Conservation (phyloP, 1,140 invertebrate genomes). For the Tenebrio molitor region DNA sequence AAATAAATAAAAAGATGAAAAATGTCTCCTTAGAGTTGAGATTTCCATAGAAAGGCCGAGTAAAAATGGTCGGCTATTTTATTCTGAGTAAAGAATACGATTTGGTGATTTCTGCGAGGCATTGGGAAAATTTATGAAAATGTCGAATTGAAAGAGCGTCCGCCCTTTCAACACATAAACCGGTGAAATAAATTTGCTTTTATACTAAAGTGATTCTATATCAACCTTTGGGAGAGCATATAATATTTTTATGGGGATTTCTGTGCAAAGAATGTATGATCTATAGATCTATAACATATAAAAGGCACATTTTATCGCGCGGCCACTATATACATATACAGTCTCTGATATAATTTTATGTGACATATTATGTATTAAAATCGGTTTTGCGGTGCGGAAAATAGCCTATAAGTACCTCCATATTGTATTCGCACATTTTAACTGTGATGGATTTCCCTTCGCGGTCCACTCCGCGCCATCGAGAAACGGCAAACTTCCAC, state of each 20-base stretch:
- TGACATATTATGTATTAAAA: constrained; percentile 63
- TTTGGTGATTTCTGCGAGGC: constrained; percentile 11
- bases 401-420: constrained; percentile 61
- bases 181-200: constrained; percentile 51
- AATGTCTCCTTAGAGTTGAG: background rate
- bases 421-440: constrained; percentile 57
- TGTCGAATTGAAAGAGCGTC: constrained; percentile 37
- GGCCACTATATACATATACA: constrained; percentile 58
- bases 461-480: constrained; percentile 23
- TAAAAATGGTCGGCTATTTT: background rate
- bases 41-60: background rate
- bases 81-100: background rate
- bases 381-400: constrained; percentile 60
- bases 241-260: constrained; percentile 64
- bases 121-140: constrained; percentile 27
- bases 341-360: constrained; percentile 60
- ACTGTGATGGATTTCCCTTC: constrained; percentile 52
- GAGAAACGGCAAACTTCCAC: constrained; percentile 33
- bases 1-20: background rate
- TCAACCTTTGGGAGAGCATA: constrained; percentile 51
- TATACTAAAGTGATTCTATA: constrained; percentile 54
- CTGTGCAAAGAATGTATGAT: constrained; percentile 61
- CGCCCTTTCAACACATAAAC: constrained; percentile 41
- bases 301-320: constrained; percentile 60
- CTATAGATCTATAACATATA: constrained; percentile 63